Percentiles rank a stretch among this genome's conserved stretches.
Evolutionary conservation across 2,888 invertebrate genomes (phyloP).

Genomic region (Aspidapion aeneum): DNA sequence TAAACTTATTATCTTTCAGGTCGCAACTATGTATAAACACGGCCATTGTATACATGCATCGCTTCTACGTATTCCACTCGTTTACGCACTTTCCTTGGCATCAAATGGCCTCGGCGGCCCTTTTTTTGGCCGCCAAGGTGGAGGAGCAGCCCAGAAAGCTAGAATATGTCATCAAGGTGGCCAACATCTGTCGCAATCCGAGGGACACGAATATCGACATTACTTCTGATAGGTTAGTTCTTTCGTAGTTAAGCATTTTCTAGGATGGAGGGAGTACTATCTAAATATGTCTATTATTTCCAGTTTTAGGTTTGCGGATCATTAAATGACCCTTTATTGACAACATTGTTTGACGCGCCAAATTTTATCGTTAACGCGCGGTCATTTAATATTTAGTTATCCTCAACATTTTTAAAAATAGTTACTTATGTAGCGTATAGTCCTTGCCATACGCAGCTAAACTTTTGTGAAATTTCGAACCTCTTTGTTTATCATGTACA

Average conservation of each 20-base stretch:
- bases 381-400: no score
- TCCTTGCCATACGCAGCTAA: no score
- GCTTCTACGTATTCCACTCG: conserved; percentile 98
- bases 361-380: no score
- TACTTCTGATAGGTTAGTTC: conserved; percentile 68
- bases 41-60: conserved; percentile 98
- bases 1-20: no score
- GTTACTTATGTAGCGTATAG: no score
- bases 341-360: no score
- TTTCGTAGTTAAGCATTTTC: conserved; percentile 5
- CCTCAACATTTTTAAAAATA: no score
- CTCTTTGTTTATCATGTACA: no score
- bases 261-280: not conserved
- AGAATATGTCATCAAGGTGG: conserved; percentile 94
- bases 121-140: conserved; percentile 97
- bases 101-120: conserved; percentile 88
- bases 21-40: conserved; percentile 98
- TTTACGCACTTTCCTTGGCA: conserved; percentile 94
- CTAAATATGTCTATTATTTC: not conserved
- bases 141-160: conserved; percentile 98
- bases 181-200: conserved; percentile 82
- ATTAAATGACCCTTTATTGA: no score
- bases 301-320: not conserved
- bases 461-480: no score
- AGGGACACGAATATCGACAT: conserved; percentile 61